These are phyloP conservation scores for Chiloscyllium plagiosum DNA, from an alignment of 2,113 vertebrate genomes.

Conservation along the genomic window DNA sequence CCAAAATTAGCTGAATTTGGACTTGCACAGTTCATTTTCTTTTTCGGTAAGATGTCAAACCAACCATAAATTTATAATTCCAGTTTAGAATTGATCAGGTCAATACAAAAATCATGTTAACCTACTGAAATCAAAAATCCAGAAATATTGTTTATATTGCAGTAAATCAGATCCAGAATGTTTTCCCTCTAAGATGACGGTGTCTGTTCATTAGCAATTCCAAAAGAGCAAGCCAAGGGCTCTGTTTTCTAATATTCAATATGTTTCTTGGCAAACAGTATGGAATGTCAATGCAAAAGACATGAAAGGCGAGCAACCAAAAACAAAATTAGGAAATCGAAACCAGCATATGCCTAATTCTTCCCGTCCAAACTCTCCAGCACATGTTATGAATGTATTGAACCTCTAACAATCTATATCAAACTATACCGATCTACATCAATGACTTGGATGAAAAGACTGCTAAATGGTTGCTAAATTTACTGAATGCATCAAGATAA, in stretches of 20 bases:
- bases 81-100: neutral
- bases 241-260: slow-evolving; percentile 11
- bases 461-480: no score
- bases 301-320: neutral
- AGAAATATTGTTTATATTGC: neutral
- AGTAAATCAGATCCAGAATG: slow-evolving; percentile 21
- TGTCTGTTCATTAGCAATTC: slow-evolving; percentile 30
- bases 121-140: neutral
- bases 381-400: neutral
- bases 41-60: neutral
- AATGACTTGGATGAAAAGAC: no score
- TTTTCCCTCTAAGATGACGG: slow-evolving; percentile 2
- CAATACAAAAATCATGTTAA: neutral
- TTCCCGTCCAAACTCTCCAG: neutral
- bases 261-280: slow-evolving; percentile 29
- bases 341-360: neutral
- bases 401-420: neutral
- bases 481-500: no score
- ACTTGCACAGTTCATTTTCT: neutral
- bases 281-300: slow-evolving; percentile 14
- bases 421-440: neutral
- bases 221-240: neutral
- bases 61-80: neutral
- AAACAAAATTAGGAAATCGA: neutral
- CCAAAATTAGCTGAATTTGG: neutral